phyloP scores from a whole-genome alignment of 2,888 invertebrate genomes.

The Synanthedon vespiformis region DNA sequence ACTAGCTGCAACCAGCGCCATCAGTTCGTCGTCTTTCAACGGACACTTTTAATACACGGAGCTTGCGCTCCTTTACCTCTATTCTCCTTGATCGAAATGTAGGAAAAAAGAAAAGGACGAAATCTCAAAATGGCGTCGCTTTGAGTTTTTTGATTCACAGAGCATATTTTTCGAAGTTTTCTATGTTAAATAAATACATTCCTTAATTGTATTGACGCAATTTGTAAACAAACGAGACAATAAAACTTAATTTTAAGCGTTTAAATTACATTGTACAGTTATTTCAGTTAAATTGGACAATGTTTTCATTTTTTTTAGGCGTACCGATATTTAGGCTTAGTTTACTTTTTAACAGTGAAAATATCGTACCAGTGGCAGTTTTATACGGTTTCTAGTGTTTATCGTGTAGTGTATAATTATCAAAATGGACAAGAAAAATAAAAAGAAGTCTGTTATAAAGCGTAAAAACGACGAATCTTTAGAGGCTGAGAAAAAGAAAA shows the following conservation, averaged over 20 bases:
- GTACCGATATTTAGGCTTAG: constrained; percentile 14
- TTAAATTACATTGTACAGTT: too few species aligned
- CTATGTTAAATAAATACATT: neutral
- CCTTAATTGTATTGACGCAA: neutral
- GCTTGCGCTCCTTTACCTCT: too few species aligned
- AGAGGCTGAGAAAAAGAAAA: constrained; percentile 58
- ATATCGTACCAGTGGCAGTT: constrained; percentile 11
- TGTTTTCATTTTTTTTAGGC: constrained; percentile 38
- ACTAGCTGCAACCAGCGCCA: too few species aligned
- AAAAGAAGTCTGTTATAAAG: constrained; percentile 63
- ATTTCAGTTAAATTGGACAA: constrained; percentile 16
- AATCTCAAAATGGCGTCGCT: constrained; percentile 51
- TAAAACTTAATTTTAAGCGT: too few species aligned
- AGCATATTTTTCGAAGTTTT: constrained; percentile 4
- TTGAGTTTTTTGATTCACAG: constrained; percentile 63
- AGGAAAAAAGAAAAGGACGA: neutral
- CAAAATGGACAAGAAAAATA: constrained; percentile 67
- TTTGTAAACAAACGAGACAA: too few species aligned
- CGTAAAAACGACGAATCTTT: constrained; percentile 56
- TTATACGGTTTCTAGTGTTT: constrained; percentile 20
- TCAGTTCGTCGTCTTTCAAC: too few species aligned
- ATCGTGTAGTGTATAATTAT: constrained; percentile 16
- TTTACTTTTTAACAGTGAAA: constrained; percentile 10
- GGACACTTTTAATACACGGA: too few species aligned
- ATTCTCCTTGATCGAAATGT: too few species aligned